phyloP scores from a whole-genome alignment of 2,888 invertebrate species.

The Oasisia sp. region DNA sequence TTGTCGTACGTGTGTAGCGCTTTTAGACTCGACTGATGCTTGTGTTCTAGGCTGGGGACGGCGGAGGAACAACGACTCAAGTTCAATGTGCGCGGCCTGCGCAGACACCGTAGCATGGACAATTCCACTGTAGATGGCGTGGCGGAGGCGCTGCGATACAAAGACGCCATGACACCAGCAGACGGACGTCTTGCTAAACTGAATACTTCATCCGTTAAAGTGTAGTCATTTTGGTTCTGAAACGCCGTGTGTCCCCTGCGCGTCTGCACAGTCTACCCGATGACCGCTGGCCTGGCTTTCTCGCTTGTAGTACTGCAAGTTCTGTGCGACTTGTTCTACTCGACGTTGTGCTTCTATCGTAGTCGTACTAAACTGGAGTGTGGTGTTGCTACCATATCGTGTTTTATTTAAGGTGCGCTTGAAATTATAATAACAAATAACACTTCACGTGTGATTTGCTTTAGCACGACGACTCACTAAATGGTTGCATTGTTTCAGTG shows the following conservation, averaged over 20 bases:
- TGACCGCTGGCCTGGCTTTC: not conserved
- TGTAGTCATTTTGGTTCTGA: not conserved
- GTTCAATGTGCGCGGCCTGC: not conserved
- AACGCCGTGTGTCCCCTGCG: too few species aligned
- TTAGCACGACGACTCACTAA: not conserved
- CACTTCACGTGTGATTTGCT: too few species aligned
- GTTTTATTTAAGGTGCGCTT: not conserved
- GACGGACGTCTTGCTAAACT: not conserved
- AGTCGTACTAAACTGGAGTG: not conserved
- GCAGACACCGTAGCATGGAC: constrained; percentile 7
- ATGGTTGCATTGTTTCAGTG: not conserved
- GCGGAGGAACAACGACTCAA: not conserved
- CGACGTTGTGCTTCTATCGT: not conserved
- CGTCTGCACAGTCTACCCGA: not conserved
- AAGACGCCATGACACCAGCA: not conserved
- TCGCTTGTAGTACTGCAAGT: not conserved
- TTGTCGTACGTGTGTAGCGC: not conserved
- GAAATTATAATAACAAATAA: too few species aligned
- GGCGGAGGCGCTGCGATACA: not conserved
- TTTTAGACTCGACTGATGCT: not conserved
- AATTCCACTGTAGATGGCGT: constrained; percentile 4
- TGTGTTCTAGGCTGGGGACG: not conserved
- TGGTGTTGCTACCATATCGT: not conserved
- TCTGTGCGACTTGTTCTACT: not conserved
- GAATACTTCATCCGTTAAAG: not conserved